Evolutionary conservation across 2,888 invertebrate genomes (phyloP), one percentile per base, ranked within the genome.

Genomic region (Cantharis rustica): DNA sequence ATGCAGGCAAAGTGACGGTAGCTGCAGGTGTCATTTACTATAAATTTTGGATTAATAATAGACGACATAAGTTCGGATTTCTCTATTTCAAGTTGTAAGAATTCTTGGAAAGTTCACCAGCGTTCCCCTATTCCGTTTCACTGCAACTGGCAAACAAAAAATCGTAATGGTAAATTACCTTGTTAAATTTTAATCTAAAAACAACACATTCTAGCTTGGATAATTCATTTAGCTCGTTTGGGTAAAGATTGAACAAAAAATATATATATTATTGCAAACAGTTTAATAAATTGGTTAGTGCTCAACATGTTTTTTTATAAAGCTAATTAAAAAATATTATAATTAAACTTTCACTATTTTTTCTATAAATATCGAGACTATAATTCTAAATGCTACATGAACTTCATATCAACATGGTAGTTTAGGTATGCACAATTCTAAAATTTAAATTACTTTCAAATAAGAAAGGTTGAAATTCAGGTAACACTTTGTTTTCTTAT

Each of bases 241-340:
- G n/a, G 10, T 16, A n/a, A 16, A 20, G 47, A 11, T 10, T 17
- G 3, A 17, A 71, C n/a, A 68, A 64, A 71, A 23, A 16, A 66
- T 16, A 11, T 15, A 16, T 27, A 31, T 61, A 61, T 71, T 76
- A 77, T 79, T 79, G 79, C 79, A 79, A 79, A 79, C 79, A 75
- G 70, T 79, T 79, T 79, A 77, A 79, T 79, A 79, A 79, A 77
- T 79, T 71, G 75, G 79, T 79, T 77, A 79, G 79, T 79, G 79
- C 79, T 79, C 73, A 77, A 79, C 79, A 79, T 76, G 61, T 74
- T 78, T 61, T 66, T 72, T 73, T 71, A 79, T 79, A 77, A 79
- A 79, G 79, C 77, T 75, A 77, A 17, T 68, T 20, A 47, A 73
- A 73, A 72, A 76, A 75, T 78, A 78, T 78, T 73, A 73, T 76